These are phyloP conservation scores for Phyto melanocephala DNA, from an alignment of 2,888 invertebrate genomes.

Conservation along the genomic window DNA sequence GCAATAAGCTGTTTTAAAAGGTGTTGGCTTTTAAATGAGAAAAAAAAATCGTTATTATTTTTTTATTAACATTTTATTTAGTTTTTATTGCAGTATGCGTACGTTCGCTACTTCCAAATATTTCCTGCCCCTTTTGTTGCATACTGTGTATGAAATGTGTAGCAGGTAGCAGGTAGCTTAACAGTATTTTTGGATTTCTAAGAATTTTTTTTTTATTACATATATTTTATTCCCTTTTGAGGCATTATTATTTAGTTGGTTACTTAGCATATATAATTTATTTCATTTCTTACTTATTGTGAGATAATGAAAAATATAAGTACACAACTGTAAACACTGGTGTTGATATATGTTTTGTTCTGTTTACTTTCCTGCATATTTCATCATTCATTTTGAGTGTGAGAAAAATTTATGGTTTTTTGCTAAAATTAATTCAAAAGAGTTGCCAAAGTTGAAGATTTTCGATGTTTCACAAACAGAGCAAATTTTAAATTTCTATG, in stretches of 20 bases:
- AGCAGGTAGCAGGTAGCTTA: neutral
- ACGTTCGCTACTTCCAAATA: neutral
- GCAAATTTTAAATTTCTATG: too few species aligned
- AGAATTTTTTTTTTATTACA: neutral
- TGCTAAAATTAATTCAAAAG: neutral
- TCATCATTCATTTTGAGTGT: neutral
- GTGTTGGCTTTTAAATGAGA: neutral
- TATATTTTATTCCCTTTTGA: neutral
- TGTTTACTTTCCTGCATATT: neutral
- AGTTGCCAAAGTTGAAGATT: neutral
- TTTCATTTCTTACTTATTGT: neutral
- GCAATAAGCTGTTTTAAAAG: neutral
- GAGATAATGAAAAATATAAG: slow-evolving; percentile 1
- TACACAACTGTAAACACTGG: neutral
- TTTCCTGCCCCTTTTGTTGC: neutral
- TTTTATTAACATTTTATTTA: neutral
- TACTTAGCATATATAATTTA: neutral
- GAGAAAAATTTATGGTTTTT: neutral
- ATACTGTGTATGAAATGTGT: neutral
- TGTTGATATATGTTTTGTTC: neutral
- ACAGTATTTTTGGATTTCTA: neutral
- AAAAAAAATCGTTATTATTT: neutral
- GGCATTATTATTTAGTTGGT: neutral
- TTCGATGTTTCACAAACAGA: too few species aligned
- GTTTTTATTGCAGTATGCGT: neutral